Evolutionary conservation across 1,140 invertebrate genomes (phyloP).

Genomic region (Lasaia peninsularis): DNA sequence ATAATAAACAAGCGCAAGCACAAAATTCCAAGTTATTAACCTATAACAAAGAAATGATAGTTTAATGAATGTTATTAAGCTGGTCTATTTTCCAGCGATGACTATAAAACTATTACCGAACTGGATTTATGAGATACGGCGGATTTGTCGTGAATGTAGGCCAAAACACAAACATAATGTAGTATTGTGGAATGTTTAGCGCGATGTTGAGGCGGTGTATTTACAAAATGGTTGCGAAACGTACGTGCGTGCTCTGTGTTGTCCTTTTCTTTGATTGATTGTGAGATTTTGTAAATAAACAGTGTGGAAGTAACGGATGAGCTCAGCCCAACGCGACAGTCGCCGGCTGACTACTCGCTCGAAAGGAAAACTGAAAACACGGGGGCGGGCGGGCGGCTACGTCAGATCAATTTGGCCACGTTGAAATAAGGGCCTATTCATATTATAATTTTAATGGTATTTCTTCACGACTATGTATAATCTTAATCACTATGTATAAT

Average conservation of each 20-base stretch:
- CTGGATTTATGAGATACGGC: neutral
- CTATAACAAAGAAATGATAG: too few species aligned
- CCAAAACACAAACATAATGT: constrained; percentile 31
- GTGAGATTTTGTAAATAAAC: constrained; percentile 58
- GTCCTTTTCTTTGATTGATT: constrained; percentile 46
- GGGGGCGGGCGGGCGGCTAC: constrained; percentile 35
- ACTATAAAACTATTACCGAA: neutral
- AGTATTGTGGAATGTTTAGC: neutral
- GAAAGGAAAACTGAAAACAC: constrained; percentile 26
- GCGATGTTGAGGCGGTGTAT: constrained; percentile 19
- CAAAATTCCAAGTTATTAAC: too few species aligned
- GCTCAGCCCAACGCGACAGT: constrained; percentile 46
- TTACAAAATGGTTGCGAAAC: constrained; percentile 29
- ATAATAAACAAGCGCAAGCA: too few species aligned
- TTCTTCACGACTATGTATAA: neutral
- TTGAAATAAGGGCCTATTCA: constrained; percentile 18
- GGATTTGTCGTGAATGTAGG: constrained; percentile 37
- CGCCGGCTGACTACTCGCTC: constrained; percentile 48
- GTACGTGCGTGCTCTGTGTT: constrained; percentile 55
- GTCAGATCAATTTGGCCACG: constrained; percentile 32
- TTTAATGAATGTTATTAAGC: too few species aligned
- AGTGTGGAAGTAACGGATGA: constrained; percentile 36
- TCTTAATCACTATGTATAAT: too few species aligned
- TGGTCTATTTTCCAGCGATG: too few species aligned
- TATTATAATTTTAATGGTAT: neutral